These are phyloP conservation scores for Trematocara variabile DNA, from an alignment of 2,113 vertebrate species.

Conservation along the genomic window DNA sequence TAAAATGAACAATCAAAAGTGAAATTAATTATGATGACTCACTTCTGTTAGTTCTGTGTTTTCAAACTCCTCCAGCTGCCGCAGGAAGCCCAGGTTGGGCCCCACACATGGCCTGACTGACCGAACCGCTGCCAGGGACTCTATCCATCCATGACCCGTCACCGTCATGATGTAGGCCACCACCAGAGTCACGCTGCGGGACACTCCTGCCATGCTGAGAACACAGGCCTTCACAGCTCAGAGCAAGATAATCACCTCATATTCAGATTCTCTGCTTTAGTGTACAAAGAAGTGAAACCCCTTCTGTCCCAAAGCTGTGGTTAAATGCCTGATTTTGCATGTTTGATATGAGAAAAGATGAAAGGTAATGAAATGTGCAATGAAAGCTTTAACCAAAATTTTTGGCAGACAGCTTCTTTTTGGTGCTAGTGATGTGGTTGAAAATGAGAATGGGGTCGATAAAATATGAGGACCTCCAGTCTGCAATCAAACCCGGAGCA, in stretches of 20 bases:
- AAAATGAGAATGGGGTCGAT: conserved; percentile 22
- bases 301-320: conserved; percentile 5
- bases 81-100: conserved; percentile 91
- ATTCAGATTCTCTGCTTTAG: neutral
- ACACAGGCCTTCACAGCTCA: neutral
- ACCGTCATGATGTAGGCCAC: conserved; percentile 94
- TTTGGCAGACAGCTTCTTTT: neutral
- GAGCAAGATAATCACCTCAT: neutral
- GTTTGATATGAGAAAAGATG: conserved; percentile 40
- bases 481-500: neutral
- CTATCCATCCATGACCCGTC: conserved; percentile 88
- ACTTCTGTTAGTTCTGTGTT: conserved; percentile 57
- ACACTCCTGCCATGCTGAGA: conserved; percentile 89
- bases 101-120: conserved; percentile 85
- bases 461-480: neutral
- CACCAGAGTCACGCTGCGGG: conserved; percentile 90
- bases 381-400: neutral
- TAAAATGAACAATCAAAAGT: neutral
- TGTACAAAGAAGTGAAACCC: conserved; percentile 39
- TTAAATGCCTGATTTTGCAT: conserved; percentile 13
- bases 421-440: conserved; percentile 36
- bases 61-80: conserved; percentile 90
- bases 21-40: neutral
- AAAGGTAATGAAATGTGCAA: conserved; percentile 20
- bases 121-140: conserved; percentile 82